Base-by-base conservation (phyloP, 2,888 invertebrate species). In the Lycocerus yunnanus region DNA sequence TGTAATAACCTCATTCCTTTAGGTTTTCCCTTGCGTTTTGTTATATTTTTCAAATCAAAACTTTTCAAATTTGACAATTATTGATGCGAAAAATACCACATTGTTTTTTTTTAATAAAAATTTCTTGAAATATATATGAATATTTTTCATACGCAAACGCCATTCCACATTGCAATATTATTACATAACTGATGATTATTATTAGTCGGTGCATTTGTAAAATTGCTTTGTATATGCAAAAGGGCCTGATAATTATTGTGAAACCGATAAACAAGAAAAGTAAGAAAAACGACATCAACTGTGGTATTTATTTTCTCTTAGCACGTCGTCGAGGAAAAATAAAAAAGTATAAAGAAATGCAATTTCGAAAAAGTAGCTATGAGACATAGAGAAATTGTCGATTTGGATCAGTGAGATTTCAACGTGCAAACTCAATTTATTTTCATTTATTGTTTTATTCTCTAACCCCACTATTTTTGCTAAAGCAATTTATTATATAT, bases 371-470 rank as follows among this genome's bases (percentile, higher is more conserved):
- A 78, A 78, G 78, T 77, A 77, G 76, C 76, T 77, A 61, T 71
- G 66, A 75, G 81, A 82, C 82, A 75, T 79, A 77, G 81, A 82
- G 77, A 82, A 81, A 82, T 82, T 77, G 81, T 73, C 82, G 82
- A 80, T 79, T 79, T 77, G 78, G 79, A 80, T 80, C 79, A 73
- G 78, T 71, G 76, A 76, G 75, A 69, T 79, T 79, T 79, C 78
- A 66, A 77, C 72, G 75, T 70, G 72, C 76, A 80, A 77, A 58
- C 69, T 61, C 73, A 61, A 74, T 74, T 71, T 71, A 68, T 74
- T 74, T 74, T 74, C 71, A 74, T 74, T 74, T 73, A 70, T 65
- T 21, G 63, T 24, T 24, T 15, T 66, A 15, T 21, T 14, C 15
- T 68, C 58, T 68, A 43, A 43, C 43, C 43, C 43, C 59, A 68